phyloP scores from a whole-genome alignment of 2,797 vertebrate species.

The Eospalax fontanierii region DNA sequence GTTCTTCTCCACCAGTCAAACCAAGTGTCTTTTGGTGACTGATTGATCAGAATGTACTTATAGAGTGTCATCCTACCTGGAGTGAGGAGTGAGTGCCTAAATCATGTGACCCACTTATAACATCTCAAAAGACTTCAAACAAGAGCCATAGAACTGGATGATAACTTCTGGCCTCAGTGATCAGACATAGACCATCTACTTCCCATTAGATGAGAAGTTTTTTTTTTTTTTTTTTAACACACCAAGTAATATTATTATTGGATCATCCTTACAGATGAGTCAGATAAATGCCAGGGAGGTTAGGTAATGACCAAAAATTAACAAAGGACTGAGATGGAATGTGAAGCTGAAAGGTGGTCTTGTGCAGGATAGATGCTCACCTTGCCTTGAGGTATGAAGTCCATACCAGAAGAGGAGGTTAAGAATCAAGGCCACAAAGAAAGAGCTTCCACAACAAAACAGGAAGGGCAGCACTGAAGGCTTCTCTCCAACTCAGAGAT shows the following conservation, averaged over 20 bases:
- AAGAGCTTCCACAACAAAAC: background rate
- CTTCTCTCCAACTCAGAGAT: background rate
- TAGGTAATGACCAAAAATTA: background rate
- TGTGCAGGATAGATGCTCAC: background rate
- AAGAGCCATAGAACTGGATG: background rate
- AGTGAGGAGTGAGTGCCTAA: background rate
- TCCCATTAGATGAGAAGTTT: background rate
- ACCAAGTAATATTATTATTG: background rate
- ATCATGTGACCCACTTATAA: background rate
- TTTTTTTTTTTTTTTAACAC: no score
- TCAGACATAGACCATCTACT: background rate
- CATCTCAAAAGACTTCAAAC: background rate
- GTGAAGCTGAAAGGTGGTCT: background rate
- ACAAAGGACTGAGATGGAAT: background rate
- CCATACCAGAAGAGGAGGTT: background rate
- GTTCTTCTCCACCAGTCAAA: background rate
- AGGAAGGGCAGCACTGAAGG: accelerated
- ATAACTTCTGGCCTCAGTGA: background rate
- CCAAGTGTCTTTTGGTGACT: background rate
- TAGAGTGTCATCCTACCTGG: accelerated
- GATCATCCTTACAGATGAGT: background rate
- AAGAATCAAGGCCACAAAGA: accelerated
- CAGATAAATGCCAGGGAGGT: background rate
- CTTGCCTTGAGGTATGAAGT: background rate
- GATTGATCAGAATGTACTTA: background rate